Percentiles rank a stretch among this genome's conserved stretches.
Conservation (phyloP, 92 coral and sea anemone genomes). For the Ricordea florida region DNA sequence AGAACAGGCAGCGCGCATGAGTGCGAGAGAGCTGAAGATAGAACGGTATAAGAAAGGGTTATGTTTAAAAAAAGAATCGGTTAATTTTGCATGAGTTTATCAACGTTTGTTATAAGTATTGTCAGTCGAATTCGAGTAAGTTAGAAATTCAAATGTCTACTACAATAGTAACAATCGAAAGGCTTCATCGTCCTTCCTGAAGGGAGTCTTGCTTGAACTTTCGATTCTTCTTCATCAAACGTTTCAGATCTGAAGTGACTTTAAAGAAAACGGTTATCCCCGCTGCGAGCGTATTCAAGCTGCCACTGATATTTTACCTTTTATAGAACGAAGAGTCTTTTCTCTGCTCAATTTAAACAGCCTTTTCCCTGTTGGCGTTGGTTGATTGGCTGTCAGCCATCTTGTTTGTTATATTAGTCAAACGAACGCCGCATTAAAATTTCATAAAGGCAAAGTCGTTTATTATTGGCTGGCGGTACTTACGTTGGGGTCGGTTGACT, state of each 20-base stretch:
- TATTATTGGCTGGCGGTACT: no score
- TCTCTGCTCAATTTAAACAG: no score
- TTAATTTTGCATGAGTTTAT: neutral
- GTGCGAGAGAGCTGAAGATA: neutral
- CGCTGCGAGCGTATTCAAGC: neutral
- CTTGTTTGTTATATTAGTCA: no score
- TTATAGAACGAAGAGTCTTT: constrained; percentile 8
- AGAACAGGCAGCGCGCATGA: neutral
- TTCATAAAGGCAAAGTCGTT: no score
- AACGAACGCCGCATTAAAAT: no score
- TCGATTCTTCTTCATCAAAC: neutral
- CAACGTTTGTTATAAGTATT: neutral
- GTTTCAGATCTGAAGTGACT: neutral
- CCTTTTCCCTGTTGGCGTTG: no score
- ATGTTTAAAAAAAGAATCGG: neutral
- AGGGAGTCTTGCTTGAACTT: neutral
- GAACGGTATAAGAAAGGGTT: neutral
- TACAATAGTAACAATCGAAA: constrained; percentile 32
- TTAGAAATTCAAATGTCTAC: neutral
- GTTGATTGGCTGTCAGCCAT: no score
- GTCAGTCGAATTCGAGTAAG: neutral
- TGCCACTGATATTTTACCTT: neutral
- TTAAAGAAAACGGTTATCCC: neutral
- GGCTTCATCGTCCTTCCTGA: neutral
- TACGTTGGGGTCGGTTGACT: no score